Evolutionary conservation across 2,888 invertebrate species (phyloP).

Genomic region (Acanthosepion pharaonis): DNA sequence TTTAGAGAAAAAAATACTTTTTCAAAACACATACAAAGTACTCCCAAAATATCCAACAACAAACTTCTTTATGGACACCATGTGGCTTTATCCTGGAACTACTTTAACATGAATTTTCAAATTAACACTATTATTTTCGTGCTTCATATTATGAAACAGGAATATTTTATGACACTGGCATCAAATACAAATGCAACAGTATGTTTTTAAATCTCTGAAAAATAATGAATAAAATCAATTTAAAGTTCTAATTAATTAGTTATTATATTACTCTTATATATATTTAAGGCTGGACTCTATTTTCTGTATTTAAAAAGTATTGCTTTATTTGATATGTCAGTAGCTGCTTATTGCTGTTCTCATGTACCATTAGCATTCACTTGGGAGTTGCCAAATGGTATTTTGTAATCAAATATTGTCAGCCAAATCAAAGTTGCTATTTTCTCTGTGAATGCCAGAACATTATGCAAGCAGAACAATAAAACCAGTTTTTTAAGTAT

Average conservation of each 20-base stretch:
- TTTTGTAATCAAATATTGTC: constrained; percentile 25
- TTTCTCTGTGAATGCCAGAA: background rate
- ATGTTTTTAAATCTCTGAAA: background rate
- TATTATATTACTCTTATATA: no score
- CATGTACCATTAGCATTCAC: background rate
- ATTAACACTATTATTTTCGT: background rate
- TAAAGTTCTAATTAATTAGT: background rate
- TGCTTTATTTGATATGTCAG: constrained; percentile 18
- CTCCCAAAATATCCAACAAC: no score
- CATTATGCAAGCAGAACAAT: background rate
- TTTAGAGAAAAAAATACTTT: no score
- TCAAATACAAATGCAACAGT: background rate
- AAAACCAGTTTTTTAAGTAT: background rate
- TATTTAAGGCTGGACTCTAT: background rate
- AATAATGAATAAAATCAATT: background rate
- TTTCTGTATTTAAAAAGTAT: background rate
- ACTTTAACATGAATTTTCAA: no score
- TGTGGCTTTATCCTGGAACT: no score
- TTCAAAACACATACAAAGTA: no score
- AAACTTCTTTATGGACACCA: no score
- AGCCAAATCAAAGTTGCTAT: background rate
- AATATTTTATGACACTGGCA: background rate
- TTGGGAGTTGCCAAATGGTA: constrained; percentile 11
- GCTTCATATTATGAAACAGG: background rate
- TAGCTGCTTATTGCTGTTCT: background rate